Evolutionary conservation across 2,797 vertebrate genomes (phyloP).

Genomic region (Trachurus trachurus): DNA sequence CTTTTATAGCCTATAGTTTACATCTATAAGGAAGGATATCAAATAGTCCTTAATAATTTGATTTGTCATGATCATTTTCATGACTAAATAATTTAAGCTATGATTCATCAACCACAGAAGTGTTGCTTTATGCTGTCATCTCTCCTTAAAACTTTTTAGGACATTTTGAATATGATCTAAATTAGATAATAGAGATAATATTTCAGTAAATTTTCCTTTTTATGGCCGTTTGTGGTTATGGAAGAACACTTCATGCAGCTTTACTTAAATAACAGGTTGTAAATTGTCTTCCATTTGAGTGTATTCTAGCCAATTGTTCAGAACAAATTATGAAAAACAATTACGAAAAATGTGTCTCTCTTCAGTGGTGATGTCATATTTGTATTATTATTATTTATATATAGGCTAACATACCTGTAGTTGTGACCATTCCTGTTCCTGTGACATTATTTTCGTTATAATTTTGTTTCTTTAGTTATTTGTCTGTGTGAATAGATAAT

Average conservation of each 20-base stretch:
- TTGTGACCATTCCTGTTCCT: background rate
- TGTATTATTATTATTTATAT: too few species aligned
- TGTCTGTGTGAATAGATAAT: background rate
- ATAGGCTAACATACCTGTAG: too few species aligned
- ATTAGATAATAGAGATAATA: background rate
- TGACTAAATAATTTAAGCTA: background rate
- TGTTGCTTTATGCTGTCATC: background rate
- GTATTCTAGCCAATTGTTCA: background rate
- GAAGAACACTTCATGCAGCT: background rate
- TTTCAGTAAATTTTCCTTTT: background rate
- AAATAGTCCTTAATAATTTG: background rate
- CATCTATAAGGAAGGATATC: background rate
- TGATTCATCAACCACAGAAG: constrained; percentile 8
- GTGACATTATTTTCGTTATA: background rate
- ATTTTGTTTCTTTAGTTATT: background rate
- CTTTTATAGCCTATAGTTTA: too few species aligned
- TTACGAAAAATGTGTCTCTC: background rate
- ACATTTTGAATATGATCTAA: background rate
- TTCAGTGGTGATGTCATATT: background rate
- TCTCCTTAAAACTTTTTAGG: background rate
- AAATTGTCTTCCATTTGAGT: too few species aligned
- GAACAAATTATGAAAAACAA: background rate
- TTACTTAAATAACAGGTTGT: too few species aligned
- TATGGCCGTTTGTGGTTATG: background rate
- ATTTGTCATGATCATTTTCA: background rate